Percentiles rank a stretch among this genome's conserved stretches.
phyloP scores from a whole-genome alignment of 2,797 vertebrate genomes.

The Sciaenops ocellatus region DNA sequence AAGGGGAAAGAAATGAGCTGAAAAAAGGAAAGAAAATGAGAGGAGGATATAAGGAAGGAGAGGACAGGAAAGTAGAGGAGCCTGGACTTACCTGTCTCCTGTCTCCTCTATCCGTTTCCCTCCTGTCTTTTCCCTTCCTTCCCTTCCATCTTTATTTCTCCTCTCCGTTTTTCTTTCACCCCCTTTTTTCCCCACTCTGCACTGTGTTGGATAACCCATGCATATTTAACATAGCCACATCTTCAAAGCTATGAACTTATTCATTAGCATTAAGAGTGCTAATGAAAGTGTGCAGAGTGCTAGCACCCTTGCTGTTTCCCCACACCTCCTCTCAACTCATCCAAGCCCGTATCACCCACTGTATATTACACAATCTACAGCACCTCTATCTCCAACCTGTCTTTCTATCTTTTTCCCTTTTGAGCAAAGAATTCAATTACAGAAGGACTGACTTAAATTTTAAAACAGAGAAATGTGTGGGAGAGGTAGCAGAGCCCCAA shows the following conservation, averaged over 20 bases:
- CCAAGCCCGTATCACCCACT: conserved; percentile 40
- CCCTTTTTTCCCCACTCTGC: conserved; percentile 32
- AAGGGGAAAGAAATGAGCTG: neutral
- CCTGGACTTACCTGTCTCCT: neutral
- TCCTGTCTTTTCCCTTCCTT: conserved; percentile 12
- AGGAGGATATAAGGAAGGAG: neutral
- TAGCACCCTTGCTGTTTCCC: conserved; percentile 70
- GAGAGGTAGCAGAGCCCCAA: conserved; percentile 51
- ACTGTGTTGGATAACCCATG: conserved; percentile 71
- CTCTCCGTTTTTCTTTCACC: conserved; percentile 43
- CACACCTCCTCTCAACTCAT: conserved; percentile 55
- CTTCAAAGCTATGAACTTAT: conserved; percentile 84
- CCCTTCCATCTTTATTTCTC: conserved; percentile 42
- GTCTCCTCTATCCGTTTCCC: neutral
- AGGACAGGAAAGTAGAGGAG: neutral
- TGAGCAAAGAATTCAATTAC: conserved; percentile 61
- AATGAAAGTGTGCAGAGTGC: conserved; percentile 81
- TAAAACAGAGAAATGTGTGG: conserved; percentile 53
- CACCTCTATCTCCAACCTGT: conserved; percentile 36
- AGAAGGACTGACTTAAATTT: conserved; percentile 32
- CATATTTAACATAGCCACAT: conserved; percentile 83
- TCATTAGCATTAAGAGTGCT: conserved; percentile 86
- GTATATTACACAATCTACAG: conserved; percentile 29
- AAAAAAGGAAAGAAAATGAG: neutral
- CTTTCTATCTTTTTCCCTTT: conserved; percentile 33